Base-by-base conservation (phyloP, 1,140 invertebrate genomes). In the Frieseomelitta varia region DNA sequence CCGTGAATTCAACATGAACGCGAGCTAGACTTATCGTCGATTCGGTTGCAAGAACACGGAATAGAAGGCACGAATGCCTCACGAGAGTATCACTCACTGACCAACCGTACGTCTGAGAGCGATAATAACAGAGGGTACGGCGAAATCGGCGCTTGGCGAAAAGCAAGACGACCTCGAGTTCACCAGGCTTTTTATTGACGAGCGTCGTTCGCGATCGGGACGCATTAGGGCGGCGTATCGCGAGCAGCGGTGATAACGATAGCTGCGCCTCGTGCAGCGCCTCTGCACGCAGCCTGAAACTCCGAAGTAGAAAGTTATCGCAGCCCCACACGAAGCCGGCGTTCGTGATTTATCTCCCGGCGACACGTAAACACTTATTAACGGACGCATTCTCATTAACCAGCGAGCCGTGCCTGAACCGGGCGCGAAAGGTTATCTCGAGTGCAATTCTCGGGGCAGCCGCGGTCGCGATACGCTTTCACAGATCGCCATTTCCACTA, bases 291-390 rank as follows among this genome's bases (percentile, higher is more conserved):
- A 89, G 78, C 21, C 86, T 85, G 79, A 84, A 65, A 71, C 39
- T 80, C 86, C 19, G 17, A 17, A 47, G 86, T 86, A 78, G 76
- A 77, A 84, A 71, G 65, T 93, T 93, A 93, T 93, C 91, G 88
- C 84, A 91, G 88, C 90, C 92, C 91, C 92, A 93, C 92, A 93
- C 92, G 92, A 90, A 89, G 91, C 85, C 76, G 81, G 75, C 86
- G 85, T 88, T 87, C 85, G 85, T 92, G 88, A 93, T 93, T 93
- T 93, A 93, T 93, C 92, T 93, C 76, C 85, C 85, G 77, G 63
- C 87, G 90, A 92, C 91, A 91, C 90, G 90, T 93, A 91, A 93
- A 93, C 90, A 91, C 91, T 93, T 91, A 93, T 93, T 93, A 92
- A 91, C 89, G 85, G 39, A 47, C 89, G 88, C 85, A 74, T 85